These are phyloP conservation scores for Oxyruncus cristatus DNA, from an alignment of 2,113 vertebrate genomes.

Conservation along the genomic window DNA sequence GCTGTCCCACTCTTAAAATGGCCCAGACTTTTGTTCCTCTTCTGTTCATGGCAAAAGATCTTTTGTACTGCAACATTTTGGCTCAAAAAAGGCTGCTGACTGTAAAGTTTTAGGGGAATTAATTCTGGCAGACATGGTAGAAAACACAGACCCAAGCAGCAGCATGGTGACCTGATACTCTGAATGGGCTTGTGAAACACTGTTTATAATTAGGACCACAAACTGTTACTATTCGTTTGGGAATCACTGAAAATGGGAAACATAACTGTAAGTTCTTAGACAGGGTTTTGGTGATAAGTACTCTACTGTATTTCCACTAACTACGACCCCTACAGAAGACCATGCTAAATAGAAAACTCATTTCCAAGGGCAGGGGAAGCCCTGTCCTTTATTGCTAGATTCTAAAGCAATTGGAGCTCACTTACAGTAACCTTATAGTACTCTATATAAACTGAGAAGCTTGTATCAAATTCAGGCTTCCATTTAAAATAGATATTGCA, in stretches of 20 bases:
- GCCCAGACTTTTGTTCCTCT: background rate
- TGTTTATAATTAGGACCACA: background rate
- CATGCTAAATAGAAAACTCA: constrained; percentile 45
- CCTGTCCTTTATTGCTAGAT: constrained; percentile 64
- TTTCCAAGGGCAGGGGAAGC: constrained; percentile 41
- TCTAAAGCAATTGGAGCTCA: constrained; percentile 58
- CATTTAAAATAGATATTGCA: constrained; percentile 66
- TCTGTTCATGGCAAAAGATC: background rate
- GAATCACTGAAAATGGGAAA: background rate
- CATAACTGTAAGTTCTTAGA: background rate
- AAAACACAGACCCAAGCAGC: background rate
- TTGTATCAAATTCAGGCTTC: constrained; percentile 66
- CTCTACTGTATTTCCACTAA: constrained; percentile 28
- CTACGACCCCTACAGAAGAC: constrained; percentile 38
- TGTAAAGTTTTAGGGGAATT: background rate
- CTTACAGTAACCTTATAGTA: constrained; percentile 59
- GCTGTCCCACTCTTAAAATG: background rate
- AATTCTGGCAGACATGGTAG: background rate
- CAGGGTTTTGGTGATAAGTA: background rate
- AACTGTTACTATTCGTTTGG: background rate
- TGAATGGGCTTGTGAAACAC: background rate
- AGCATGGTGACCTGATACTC: background rate
- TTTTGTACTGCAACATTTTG: background rate
- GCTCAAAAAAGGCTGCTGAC: background rate
- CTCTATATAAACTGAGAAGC: constrained; percentile 62